Base-by-base conservation (phyloP, 37 sponge, comb jelly and placozoan genomes). In the Cliona cf. orientalis region DNA sequence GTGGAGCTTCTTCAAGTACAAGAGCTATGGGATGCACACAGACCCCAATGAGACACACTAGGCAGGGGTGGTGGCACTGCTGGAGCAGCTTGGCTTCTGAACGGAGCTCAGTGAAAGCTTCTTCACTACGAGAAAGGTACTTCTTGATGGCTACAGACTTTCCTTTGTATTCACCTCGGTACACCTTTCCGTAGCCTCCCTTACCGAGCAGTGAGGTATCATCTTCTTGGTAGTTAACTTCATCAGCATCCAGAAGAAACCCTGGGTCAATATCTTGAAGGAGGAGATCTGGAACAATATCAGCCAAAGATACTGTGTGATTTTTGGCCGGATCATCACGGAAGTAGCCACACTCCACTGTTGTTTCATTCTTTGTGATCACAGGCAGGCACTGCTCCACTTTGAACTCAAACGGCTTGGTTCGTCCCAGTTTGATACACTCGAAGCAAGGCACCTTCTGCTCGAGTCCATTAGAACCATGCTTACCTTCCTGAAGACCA, bases 1-100 rank as follows among this genome's bases (percentile, higher is more conserved):
- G 56, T 14, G 98, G 98, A 53, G 95, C 95, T n/a, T 89, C 78
- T 58, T 97, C 98, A 29, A 97, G 72, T 1, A 97, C 96, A 9
- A 97, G 90, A n/a, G 84, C 85, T 44, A 71, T 63, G 6, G 97
- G 97, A 31, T 89, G 60, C 21, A 93, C 44, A 33, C 84, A 63
- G 5, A 96, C 89, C 5, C 97, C 97, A 0, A 91, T 89, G 63
- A 96, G 80, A 28, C 94, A 88, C 32, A 93, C 94, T 0, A 93
- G 72, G 42, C 88, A 83, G 5, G 94, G 97, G 53, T 96, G 97
- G 34, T 86, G 80, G 17, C 68, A 74, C 39, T 76, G 81, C 75
- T 93, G 84, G 1, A 96, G 76, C 3, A 96, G 46, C 25, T 65
- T 90, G n/a, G 91, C 77, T 66, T 94, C 95, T 28, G 71, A 61